Conservation (phyloP, 2,797 vertebrate species). For the Anguilla megastoma region DNA sequence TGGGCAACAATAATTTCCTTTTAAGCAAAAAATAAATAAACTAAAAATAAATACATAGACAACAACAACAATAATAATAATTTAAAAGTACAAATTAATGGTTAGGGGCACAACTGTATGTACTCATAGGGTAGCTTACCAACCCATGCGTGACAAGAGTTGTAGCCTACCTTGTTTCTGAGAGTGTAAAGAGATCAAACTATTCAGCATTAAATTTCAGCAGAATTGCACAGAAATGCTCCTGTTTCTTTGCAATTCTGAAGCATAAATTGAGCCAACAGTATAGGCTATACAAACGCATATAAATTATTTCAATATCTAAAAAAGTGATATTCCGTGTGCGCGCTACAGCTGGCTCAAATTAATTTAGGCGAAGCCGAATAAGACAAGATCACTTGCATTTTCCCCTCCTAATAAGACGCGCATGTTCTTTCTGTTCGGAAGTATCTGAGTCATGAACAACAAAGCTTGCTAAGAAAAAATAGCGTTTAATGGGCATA, state of each 20-base stretch:
- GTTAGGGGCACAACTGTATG: too few species aligned
- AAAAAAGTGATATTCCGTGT: not conserved
- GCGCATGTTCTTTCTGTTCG: not conserved
- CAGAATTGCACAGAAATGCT: not conserved
- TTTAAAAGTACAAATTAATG: too few species aligned
- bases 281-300: not conserved
- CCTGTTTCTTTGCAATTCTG: not conserved
- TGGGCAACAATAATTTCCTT: too few species aligned
- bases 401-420: not conserved
- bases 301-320: not conserved
- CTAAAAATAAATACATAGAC: too few species aligned
- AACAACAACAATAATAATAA: too few species aligned
- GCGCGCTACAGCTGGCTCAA: not conserved
- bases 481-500: not conserved
- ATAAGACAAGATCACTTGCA: not conserved
- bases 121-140: too few species aligned
- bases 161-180: too few species aligned
- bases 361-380: not conserved
- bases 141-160: too few species aligned
- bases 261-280: not conserved
- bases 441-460: not conserved
- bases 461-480: not conserved
- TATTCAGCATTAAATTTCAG: too few species aligned
- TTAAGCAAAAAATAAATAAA: too few species aligned
- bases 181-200: too few species aligned